Base-by-base conservation (phyloP, 2,888 invertebrate species). In the Drosophila robusta region DNA sequence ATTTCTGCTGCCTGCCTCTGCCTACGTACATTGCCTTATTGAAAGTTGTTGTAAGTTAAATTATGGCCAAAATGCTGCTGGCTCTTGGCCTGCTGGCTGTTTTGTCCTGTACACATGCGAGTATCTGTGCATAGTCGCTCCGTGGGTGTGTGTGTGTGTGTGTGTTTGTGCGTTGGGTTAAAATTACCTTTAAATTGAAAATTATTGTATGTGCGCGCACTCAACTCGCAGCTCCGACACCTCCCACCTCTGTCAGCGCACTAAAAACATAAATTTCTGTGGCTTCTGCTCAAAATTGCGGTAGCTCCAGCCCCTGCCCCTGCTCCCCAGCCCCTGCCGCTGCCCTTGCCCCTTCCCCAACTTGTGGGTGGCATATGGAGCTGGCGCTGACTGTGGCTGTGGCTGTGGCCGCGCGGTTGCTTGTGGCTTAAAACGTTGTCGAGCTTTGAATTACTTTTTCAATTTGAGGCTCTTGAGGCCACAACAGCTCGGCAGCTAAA, bases 151-250 rank as follows among this genome's bases (percentile, higher is more conserved):
- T 45, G 41, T 24, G 9, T 49, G 29, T 47, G 39, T 18, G 18
- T 39, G 24, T 32, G 52, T 42, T 49, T 42, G 38, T 51, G 65
- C 38, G 54, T 51, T 67, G 74, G 70, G 80, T 70, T 87, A 74
- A 82, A 87, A 86, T 86, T 86, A 86, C 87, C 80, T 86, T 87
- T 83, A 86, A 86, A 86, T 86, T 86, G 85, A 86, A 86, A 85
- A 86, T 86, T 87, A 86, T 87, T 86, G 85, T 86, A 86, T 85
- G 84, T 82, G 76, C 82, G 78, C 84, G 83, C 80, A 70, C 82
- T 81, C 70, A 71, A 79, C 80, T 80, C 71, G 70, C 81, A 75
- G 63, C 71, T 34, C 61, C 49, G 49, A 46, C 58, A 38, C 39
- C 32, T 67, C 71, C 60, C 60, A 57, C 47, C 49, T 29, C 56